Evolutionary conservation across 2,888 invertebrate species (phyloP).

Genomic region (Cephalotes varians): DNA sequence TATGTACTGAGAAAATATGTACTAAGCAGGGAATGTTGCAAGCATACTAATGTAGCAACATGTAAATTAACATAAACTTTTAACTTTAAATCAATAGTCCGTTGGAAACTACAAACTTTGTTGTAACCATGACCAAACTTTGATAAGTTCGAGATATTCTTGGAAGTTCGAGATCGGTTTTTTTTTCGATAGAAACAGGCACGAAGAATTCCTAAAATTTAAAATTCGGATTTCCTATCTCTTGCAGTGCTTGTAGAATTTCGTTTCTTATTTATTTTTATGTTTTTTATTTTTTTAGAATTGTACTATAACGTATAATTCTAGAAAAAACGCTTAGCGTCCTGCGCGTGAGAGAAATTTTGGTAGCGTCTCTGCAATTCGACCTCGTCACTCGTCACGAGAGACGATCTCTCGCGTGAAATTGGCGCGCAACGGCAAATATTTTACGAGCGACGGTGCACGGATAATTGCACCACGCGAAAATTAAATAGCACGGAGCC

Average conservation of each 20-base stretch:
- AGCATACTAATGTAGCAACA: background rate
- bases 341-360: background rate
- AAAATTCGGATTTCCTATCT: background rate
- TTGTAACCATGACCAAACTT: background rate
- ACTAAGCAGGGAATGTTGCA: background rate
- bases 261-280: too few species aligned
- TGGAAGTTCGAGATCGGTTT: too few species aligned
- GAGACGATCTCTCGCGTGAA: background rate
- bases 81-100: background rate
- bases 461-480: conserved; percentile 28
- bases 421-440: conserved; percentile 4
- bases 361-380: background rate
- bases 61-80: background rate
- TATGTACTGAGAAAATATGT: background rate
- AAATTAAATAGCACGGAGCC: conserved; percentile 45
- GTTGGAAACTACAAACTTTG: background rate
- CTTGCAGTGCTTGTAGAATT: background rate
- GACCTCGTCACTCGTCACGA: background rate
- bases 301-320: background rate
- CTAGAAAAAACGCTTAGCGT: background rate
- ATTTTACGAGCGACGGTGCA: conserved; percentile 7
- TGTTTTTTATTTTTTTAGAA: background rate
- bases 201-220: too few species aligned
- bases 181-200: background rate
- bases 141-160: background rate